Evolutionary conservation across 2,113 vertebrate species (phyloP).

Genomic region (Haplochromis vanheusdeni): DNA sequence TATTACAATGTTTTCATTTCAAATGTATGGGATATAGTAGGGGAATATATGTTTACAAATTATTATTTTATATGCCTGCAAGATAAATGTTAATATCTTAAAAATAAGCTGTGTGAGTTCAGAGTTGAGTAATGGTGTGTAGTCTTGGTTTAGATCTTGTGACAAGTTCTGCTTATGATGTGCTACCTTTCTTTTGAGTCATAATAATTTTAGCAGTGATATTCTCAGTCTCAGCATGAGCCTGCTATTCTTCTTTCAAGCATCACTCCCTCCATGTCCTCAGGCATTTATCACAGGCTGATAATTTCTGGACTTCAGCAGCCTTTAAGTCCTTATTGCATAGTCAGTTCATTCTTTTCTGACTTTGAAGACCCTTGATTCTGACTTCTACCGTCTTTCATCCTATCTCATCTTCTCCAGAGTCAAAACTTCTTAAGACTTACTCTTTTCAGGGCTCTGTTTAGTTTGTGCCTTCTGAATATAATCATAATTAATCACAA

Average conservation of each 20-base stretch:
- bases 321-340: background rate
- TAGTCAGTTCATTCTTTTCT: background rate
- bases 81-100: background rate
- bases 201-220: background rate
- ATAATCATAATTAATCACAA: background rate
- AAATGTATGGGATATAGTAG: background rate
- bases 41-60: background rate
- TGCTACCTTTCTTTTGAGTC: background rate
- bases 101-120: background rate
- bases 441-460: background rate
- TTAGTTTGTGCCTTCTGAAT: background rate
- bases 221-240: background rate
- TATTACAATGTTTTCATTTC: background rate
- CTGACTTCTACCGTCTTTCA: background rate
- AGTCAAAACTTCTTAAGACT: background rate
- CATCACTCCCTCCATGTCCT: background rate
- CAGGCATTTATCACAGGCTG: background rate
- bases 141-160: background rate
- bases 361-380: background rate
- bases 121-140: background rate
- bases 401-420: background rate
- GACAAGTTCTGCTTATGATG: background rate
- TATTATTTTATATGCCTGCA: background rate
- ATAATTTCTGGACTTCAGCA: background rate
- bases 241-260: background rate